Evolutionary conservation across 2,888 invertebrate genomes (phyloP).

Genomic region (Cheilosia soror): DNA sequence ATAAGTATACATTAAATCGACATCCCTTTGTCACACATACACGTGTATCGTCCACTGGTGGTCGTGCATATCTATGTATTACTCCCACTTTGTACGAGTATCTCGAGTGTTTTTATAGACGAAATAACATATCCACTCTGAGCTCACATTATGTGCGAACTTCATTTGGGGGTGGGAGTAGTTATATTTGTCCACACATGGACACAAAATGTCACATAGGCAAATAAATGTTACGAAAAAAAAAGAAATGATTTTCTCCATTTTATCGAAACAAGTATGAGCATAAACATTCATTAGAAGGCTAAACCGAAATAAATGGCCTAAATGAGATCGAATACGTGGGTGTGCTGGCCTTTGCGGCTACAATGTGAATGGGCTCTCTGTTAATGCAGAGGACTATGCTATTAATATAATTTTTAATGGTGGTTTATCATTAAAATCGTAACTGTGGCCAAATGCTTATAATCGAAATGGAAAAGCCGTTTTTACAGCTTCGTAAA

Average conservation of each 20-base stretch:
- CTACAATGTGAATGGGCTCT: neutral
- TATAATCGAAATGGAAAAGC: slow-evolving; percentile 41
- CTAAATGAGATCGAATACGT: neutral
- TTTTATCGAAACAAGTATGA: neutral
- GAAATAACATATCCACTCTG: neutral
- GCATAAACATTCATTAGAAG: slow-evolving; percentile 2
- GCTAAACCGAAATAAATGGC: neutral
- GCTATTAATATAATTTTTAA: slow-evolving; percentile 48
- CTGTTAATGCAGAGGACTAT: neutral
- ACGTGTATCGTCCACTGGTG: neutral
- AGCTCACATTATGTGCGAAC: neutral
- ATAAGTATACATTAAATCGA: neutral
- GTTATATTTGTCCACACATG: neutral
- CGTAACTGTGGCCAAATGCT: slow-evolving; percentile 37
- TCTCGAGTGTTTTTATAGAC: neutral
- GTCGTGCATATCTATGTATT: no score
- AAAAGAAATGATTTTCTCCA: neutral
- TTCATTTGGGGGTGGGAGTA: neutral
- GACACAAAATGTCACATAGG: neutral
- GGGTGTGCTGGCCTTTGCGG: neutral
- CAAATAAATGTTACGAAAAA: neutral
- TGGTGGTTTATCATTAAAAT: slow-evolving; percentile 48
- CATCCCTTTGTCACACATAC: neutral
- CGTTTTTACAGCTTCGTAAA: slow-evolving; percentile 45
- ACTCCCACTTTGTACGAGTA: no score